These are phyloP conservation scores for Falco biarmicus DNA, from an alignment of 2,797 vertebrate genomes.

Conservation along the genomic window DNA sequence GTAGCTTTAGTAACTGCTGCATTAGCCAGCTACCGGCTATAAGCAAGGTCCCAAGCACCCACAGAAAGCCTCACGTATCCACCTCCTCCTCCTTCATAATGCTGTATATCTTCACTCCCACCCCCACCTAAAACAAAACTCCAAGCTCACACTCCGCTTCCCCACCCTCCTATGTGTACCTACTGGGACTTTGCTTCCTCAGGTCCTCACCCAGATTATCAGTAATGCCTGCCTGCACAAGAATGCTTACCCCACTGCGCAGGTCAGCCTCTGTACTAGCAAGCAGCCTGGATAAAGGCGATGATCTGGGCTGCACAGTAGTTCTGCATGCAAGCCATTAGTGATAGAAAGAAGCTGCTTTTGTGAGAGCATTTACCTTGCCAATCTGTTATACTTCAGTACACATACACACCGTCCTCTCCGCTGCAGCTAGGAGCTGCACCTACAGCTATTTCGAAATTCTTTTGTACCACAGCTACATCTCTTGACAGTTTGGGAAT, in stretches of 20 bases:
- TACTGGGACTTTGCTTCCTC: neutral
- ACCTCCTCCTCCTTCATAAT: neutral
- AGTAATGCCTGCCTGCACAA: neutral
- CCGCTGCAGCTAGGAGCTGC: neutral
- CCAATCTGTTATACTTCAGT: neutral
- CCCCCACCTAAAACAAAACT: neutral
- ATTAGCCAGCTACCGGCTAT: neutral
- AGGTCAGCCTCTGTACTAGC: neutral
- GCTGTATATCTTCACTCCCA: neutral
- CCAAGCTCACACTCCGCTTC: neutral
- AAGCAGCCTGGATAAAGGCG: neutral
- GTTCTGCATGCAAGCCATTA: accelerated
- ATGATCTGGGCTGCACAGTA: neutral
- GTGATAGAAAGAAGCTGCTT: neutral
- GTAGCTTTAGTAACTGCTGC: neutral
- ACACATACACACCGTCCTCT: accelerated
- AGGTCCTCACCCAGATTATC: neutral
- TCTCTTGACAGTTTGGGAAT: neutral
- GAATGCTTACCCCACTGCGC: accelerated
- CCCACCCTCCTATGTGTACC: neutral
- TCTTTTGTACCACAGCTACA: neutral
- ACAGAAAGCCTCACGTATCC: neutral
- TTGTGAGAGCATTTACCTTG: neutral
- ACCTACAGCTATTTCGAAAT: neutral
- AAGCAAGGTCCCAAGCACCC: neutral